These are phyloP conservation scores for Sitta europaea DNA, from an alignment of 2,113 vertebrate species.

Conservation along the genomic window DNA sequence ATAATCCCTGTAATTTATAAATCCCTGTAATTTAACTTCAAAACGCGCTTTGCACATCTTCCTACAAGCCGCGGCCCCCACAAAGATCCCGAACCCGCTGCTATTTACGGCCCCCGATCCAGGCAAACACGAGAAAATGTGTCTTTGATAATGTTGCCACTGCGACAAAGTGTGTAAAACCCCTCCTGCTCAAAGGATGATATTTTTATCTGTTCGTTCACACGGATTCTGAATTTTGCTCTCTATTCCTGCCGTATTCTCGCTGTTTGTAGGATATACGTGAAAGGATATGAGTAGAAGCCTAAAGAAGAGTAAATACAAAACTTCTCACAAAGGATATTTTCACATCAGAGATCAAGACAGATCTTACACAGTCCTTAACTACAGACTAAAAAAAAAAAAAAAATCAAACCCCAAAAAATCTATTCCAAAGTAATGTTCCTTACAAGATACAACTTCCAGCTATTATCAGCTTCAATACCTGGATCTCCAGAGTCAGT, in stretches of 20 bases:
- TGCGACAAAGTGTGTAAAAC: not conserved
- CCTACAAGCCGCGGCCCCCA: rapidly evolving
- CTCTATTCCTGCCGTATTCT: not conserved
- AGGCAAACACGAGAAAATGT: not conserved
- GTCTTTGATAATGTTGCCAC: not conserved
- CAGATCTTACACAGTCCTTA: not conserved
- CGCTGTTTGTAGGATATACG: not conserved
- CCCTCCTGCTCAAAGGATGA: not conserved
- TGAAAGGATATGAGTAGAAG: not conserved
- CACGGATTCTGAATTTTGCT: not conserved
- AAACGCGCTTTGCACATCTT: rapidly evolving
- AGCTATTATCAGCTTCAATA: not conserved
- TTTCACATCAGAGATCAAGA: not conserved
- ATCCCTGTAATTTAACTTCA: rapidly evolving
- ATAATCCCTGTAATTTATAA: not conserved
- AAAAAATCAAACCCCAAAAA: no score
- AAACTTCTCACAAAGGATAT: not conserved
- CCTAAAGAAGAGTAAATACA: not conserved
- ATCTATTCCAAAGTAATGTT: not conserved
- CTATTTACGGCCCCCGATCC: rapidly evolving
- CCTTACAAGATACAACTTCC: not conserved
- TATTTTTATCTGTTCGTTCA: not conserved
- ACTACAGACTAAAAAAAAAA: not conserved
- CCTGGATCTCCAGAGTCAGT: not conserved
- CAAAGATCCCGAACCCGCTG: rapidly evolving